These are phyloP conservation scores for Nothura maculosa DNA, from an alignment of 2,797 vertebrate genomes.

Conservation along the genomic window DNA sequence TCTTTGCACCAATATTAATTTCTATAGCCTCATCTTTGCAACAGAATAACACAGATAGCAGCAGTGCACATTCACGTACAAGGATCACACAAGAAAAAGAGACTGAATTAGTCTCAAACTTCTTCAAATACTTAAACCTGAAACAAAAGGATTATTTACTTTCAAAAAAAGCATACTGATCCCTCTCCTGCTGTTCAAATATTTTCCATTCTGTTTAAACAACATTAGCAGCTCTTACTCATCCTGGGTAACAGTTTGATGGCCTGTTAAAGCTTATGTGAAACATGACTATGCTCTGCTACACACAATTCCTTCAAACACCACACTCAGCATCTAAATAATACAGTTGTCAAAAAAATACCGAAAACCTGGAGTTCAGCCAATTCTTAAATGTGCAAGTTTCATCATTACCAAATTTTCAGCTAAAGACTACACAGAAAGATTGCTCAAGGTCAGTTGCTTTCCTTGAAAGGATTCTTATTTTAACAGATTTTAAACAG, in stretches of 20 bases:
- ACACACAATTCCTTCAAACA: background rate
- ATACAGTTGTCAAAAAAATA: background rate
- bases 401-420: background rate
- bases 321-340: background rate
- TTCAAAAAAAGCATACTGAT: background rate
- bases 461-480: background rate
- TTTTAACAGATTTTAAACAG: background rate
- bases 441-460: background rate
- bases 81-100: background rate
- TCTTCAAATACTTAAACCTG: background rate
- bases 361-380: background rate
- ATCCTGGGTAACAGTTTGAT: background rate
- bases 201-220: background rate
- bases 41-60: background rate
- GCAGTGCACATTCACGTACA: background rate
- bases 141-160: background rate
- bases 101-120: background rate
- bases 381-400: background rate
- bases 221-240: background rate
- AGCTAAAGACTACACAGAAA: conserved; percentile 16
- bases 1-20: background rate
- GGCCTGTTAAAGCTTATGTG: background rate
- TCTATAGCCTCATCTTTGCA: background rate
- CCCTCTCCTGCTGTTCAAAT: background rate
- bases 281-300: conserved; percentile 5